Conservation (phyloP, 1,140 invertebrate species). For the Pollicipes pollicipes region DNA sequence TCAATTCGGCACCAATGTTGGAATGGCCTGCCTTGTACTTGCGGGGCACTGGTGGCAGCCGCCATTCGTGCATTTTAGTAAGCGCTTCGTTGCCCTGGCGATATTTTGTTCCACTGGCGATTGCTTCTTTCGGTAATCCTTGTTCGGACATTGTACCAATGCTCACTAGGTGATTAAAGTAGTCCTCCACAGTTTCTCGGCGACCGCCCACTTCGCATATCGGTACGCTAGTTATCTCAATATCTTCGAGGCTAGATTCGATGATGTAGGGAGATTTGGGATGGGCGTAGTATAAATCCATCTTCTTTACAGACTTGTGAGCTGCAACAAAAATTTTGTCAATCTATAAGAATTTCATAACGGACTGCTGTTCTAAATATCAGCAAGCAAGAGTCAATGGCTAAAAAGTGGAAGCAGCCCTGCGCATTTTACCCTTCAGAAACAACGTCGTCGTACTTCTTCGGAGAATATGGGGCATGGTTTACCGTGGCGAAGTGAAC, state of each 20-base stretch:
- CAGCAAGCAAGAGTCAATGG: too few relatives aligned
- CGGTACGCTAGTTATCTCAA: background rate
- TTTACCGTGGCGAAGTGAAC: too few relatives aligned
- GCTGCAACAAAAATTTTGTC: too few relatives aligned
- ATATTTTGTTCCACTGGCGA: background rate
- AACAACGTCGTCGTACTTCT: too few relatives aligned
- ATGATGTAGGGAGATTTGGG: too few relatives aligned
- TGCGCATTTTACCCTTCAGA: too few relatives aligned
- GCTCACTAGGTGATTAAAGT: background rate
- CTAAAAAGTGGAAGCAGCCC: too few relatives aligned
- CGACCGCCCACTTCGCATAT: background rate
- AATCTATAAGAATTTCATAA: too few relatives aligned
- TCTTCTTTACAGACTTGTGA: too few relatives aligned
- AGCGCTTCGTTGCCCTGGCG: background rate
- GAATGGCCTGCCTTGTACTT: background rate
- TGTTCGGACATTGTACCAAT: background rate
- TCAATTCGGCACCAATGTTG: background rate
- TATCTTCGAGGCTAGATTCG: background rate
- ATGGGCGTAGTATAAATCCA: too few relatives aligned
- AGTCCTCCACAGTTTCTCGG: background rate
- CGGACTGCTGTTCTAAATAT: too few relatives aligned
- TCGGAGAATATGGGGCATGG: too few relatives aligned
- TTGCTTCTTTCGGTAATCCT: background rate
- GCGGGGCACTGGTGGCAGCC: background rate
- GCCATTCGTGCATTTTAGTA: background rate